phyloP scores from a whole-genome alignment of 2,113 vertebrate genomes.

The Pygoscelis antarcticus region DNA sequence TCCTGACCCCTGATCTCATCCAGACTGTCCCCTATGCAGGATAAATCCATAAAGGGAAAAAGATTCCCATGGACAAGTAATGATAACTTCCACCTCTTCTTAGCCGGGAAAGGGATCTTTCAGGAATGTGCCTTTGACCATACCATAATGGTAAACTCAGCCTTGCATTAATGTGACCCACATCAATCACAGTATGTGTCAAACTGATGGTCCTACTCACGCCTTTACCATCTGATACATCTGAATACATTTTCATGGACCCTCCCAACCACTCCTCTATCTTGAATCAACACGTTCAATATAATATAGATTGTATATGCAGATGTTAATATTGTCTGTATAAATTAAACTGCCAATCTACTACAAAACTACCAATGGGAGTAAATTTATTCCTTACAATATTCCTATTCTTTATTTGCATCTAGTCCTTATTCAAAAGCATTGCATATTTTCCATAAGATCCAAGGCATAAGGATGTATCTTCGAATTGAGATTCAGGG shows the following conservation, averaged over 20 bases:
- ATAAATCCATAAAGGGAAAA: neutral
- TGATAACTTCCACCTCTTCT: neutral
- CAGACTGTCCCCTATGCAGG: neutral
- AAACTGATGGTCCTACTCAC: neutral
- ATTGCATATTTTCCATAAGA: neutral
- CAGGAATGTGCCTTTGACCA: neutral
- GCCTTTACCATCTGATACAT: neutral
- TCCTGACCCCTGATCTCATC: neutral
- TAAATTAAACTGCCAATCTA: neutral
- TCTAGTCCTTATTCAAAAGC: neutral
- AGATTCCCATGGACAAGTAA: neutral
- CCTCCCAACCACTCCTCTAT: neutral
- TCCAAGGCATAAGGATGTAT: neutral
- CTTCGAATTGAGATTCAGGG: neutral
- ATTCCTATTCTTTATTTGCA: neutral
- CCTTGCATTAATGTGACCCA: neutral
- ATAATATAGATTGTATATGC: neutral
- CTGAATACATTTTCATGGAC: neutral
- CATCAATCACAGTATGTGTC: neutral
- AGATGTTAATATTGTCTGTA: neutral
- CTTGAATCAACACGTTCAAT: neutral
- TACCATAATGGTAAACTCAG: neutral
- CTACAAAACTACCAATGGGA: neutral
- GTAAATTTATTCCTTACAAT: neutral
- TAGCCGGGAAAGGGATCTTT: neutral